Percentiles rank a stretch among this genome's conserved stretches.
Conservation (phyloP, 2,888 invertebrate genomes). For the Nomada fabriciana region DNA sequence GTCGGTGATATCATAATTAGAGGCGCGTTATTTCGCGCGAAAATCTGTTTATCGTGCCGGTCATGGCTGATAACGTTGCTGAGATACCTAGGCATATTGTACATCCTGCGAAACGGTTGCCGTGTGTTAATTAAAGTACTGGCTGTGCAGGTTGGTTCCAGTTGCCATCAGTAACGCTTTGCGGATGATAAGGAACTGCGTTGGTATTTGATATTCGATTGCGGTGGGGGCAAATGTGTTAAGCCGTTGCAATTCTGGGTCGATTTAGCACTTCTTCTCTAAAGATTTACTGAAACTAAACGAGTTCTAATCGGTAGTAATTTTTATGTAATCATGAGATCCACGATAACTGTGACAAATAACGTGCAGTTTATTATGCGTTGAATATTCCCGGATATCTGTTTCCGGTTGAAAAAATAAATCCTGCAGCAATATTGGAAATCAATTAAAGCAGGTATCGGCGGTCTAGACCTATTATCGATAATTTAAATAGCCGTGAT, state of each 20-base stretch:
- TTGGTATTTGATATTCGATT: neutral
- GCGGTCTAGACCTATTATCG: slow-evolving; percentile 22
- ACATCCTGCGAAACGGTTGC: neutral
- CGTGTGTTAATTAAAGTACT: slow-evolving; percentile 49
- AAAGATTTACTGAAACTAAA: too few species aligned
- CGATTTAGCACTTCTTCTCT: too few species aligned
- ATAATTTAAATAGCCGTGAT: slow-evolving; percentile 18
- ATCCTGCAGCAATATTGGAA: slow-evolving; percentile 7
- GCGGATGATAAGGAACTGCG: slow-evolving; percentile 20
- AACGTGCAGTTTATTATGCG: slow-evolving; percentile 1
- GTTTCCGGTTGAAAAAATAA: slow-evolving; percentile 24
- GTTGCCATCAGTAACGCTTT: slow-evolving; percentile 16
- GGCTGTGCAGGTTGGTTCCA: neutral
- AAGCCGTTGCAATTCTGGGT: too few species aligned
- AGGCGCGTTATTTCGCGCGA: slow-evolving; percentile 33
- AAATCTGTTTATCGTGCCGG: slow-evolving; percentile 64
- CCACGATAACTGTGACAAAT: slow-evolving; percentile 4
- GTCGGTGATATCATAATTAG: slow-evolving; percentile 54
- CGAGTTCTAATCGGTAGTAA: too few species aligned
- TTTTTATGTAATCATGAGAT: too few species aligned
- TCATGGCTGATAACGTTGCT: slow-evolving; percentile 52
- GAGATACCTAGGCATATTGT: slow-evolving; percentile 42
- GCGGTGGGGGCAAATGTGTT: too few species aligned
- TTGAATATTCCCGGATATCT: neutral
- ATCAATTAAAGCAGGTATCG: slow-evolving; percentile 17